Conservation (phyloP, 2,888 invertebrate species). For the Drosophila quinaria region DNA sequence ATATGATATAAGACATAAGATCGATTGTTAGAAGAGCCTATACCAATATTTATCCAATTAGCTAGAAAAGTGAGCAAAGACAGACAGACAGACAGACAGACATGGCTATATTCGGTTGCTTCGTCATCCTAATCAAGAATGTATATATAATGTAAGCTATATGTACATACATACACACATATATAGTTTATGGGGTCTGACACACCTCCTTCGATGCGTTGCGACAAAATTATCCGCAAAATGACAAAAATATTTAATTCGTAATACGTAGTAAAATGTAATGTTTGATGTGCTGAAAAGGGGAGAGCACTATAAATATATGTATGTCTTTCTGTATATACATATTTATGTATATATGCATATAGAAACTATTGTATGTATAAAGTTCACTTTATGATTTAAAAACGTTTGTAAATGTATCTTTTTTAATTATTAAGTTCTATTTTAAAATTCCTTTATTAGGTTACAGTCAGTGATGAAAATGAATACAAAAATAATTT, state of each 20-base stretch:
- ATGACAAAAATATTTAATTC: background rate
- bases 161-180: background rate
- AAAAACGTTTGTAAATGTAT: slow-evolving; percentile 16
- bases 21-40: slow-evolving; percentile 6
- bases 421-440: slow-evolving; percentile 47
- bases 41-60: slow-evolving; percentile 9
- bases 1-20: background rate
- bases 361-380: background rate
- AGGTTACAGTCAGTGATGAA: slow-evolving; percentile 74
- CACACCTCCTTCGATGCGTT: slow-evolving; percentile 14
- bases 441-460: slow-evolving; percentile 63
- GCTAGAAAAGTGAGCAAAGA: background rate
- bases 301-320: background rate
- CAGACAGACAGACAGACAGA: slow-evolving; percentile 5
- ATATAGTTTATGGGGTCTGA: background rate
- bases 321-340: background rate
- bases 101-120: slow-evolving; percentile 1
- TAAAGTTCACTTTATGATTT: slow-evolving; percentile 4
- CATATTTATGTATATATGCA: background rate
- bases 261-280: slow-evolving; percentile 6
- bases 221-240: slow-evolving; percentile 4
- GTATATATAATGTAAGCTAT: slow-evolving; percentile 6
- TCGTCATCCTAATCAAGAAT: background rate
- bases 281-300: background rate
- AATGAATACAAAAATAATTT: slow-evolving; percentile 68